Percentiles rank a stretch among this genome's conserved stretches.
These are phyloP conservation scores for Beroe ovata DNA, from an alignment of 37 sponge, comb jelly and placozoan species.

Conservation along the genomic window DNA sequence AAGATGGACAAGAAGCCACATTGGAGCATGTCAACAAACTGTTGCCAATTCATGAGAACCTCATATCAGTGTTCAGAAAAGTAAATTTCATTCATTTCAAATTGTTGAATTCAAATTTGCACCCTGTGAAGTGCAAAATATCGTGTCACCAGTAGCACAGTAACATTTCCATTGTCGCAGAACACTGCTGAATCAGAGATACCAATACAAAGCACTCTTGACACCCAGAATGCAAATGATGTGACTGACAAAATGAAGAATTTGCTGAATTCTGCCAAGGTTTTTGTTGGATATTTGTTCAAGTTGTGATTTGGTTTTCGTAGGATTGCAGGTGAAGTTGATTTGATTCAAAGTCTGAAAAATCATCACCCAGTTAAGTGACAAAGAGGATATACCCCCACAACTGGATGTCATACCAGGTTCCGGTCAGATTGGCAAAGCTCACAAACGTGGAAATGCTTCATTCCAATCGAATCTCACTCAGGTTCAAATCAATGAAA, in stretches of 20 bases:
- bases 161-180: too few relatives aligned
- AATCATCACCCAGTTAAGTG: conserved; percentile 1
- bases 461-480: conserved; percentile 5
- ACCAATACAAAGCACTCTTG: not conserved
- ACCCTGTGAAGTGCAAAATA: too few relatives aligned
- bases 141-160: too few relatives aligned
- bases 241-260: conserved; percentile 11
- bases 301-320: too few relatives aligned
- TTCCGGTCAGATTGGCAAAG: conserved; percentile 28
- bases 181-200: not conserved
- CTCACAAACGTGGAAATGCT: not conserved
- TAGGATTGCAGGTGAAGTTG: too few relatives aligned
- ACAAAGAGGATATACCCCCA: not conserved
- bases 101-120: too few relatives aligned
- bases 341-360: too few relatives aligned
- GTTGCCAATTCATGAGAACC: conserved; percentile 32
- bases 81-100: too few relatives aligned
- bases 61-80: not conserved
- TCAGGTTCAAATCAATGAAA: not conserved
- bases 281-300: not conserved
- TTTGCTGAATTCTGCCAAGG: conserved; percentile 28
- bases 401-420: conserved; percentile 14
- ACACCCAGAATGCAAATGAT: not conserved
- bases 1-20: not conserved
- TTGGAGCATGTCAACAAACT: not conserved